Evolutionary conservation across 2,888 invertebrate genomes (phyloP), one percentile per base, ranked within the genome.

Genomic region (Xanthostigma xanthostigma): DNA sequence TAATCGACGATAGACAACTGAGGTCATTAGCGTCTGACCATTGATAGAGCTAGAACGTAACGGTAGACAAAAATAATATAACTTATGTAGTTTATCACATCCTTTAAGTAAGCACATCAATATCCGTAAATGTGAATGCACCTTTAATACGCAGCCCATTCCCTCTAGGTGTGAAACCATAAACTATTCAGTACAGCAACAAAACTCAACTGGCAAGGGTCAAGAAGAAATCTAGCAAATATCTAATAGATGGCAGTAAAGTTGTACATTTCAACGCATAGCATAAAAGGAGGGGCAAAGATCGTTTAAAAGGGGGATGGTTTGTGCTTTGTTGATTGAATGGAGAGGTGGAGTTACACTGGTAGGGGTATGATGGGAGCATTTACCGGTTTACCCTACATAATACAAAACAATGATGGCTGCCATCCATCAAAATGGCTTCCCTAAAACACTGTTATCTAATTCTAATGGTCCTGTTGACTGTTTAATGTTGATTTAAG

Each of bases 391-490:
- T 12, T 27, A 37, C 45, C 36, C 45, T 37, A 38, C n/a, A 17
- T 17, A 65, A 64, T 62, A 71, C 65, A 59, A 64, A 67, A 67
- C 72, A 71, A 73, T 72, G 71, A 74, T 73, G 73, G 74, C 73
- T 69, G 71, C 72, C 67, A 73, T 72, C 70, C 66, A 72, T 71
- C 72, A 72, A 70, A 69, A 73, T 73, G 73, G 73, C 73, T 67
- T 62, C 66, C 55, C 53, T 53, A 54, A 55, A 56, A 39, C 45
- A 45, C 17, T 42, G 17, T 42, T 42, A 42, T 42, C 42, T 42
- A 33, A 42, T 42, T 34, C 12, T 42, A 27, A 27, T 42, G 33
- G 12, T 12, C 12, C 27, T 42, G 27, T 12, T 42, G 42, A 42
- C 33, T 42, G 42, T 42, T 42, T 42, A 33, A 14, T 42, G 42